Percentiles rank a stretch among this genome's conserved stretches.
These are phyloP conservation scores for Hesperia comma DNA, from an alignment of 2,888 invertebrate genomes.

Conservation along the genomic window DNA sequence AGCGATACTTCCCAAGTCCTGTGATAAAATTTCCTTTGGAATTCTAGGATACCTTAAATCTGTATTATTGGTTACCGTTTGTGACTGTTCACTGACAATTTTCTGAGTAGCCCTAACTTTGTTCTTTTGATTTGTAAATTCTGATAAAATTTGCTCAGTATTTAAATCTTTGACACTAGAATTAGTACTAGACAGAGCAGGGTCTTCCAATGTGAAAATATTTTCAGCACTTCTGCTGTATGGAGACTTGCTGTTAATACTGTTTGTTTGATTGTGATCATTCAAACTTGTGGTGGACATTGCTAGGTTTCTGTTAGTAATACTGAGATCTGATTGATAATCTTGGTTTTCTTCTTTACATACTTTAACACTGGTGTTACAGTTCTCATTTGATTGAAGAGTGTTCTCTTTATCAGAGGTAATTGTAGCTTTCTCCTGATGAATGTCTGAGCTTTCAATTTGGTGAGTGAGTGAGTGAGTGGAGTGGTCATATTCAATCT, in stretches of 20 bases:
- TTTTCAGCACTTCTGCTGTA: slow-evolving; percentile 72
- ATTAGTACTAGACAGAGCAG: slow-evolving; percentile 38
- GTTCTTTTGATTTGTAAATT: slow-evolving; percentile 64
- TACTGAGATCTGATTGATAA: slow-evolving; percentile 13
- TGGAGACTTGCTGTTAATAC: slow-evolving; percentile 50
- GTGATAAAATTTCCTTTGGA: slow-evolving; percentile 71
- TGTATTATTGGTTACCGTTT: slow-evolving; percentile 26
- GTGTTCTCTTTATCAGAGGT: not conserved
- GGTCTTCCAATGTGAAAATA: slow-evolving; percentile 52
- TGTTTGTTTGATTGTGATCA: slow-evolving; percentile 49
- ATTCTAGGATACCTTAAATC: slow-evolving; percentile 61
- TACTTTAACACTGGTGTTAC: not conserved
- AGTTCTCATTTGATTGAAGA: not conserved
- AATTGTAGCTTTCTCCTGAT: not conserved
- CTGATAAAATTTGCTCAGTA: slow-evolving; percentile 62
- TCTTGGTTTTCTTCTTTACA: not conserved
- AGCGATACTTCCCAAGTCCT: slow-evolving; percentile 75
- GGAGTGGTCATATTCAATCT: not conserved
- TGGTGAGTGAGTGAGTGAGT: not conserved
- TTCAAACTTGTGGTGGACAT: slow-evolving; percentile 66
- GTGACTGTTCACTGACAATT: slow-evolving; percentile 57
- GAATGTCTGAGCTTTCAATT: not conserved
- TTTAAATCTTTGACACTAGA: slow-evolving; percentile 58
- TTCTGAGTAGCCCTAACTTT: slow-evolving; percentile 66
- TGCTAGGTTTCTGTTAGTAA: slow-evolving; percentile 50